Percentiles rank a stretch among this genome's conserved stretches.
These are phyloP conservation scores for Drosophila pseudoananassae DNA, from an alignment of 1,140 invertebrate genomes.

Conservation along the genomic window DNA sequence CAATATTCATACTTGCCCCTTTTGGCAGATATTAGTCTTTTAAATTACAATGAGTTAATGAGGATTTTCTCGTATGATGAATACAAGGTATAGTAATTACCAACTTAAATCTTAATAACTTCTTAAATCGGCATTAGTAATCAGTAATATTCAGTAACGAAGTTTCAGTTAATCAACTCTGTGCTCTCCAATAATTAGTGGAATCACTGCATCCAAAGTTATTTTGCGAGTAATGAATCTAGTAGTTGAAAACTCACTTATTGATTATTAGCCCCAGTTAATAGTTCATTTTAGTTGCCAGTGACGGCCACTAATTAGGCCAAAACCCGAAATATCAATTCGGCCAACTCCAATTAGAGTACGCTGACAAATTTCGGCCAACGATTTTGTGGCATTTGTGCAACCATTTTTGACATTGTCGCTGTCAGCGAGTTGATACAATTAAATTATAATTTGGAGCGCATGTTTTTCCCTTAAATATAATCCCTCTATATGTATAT, in stretches of 20 bases:
- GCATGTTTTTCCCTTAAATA: not conserved
- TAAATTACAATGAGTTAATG: too few relatives aligned
- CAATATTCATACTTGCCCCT: too few relatives aligned
- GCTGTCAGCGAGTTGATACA: not conserved
- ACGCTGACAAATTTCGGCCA: constrained; percentile 3
- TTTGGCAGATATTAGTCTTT: too few relatives aligned
- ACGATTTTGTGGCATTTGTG: constrained; percentile 13
- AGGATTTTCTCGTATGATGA: too few relatives aligned
- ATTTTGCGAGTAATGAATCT: constrained; percentile 28
- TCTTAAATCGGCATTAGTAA: too few relatives aligned
- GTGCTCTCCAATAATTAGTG: not conserved
- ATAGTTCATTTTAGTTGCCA: constrained; percentile 43
- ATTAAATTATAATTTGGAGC: not conserved
- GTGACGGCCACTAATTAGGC: constrained; percentile 30
- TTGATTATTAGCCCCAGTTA: constrained; percentile 45
- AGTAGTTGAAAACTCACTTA: constrained; percentile 39
- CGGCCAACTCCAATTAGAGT: constrained; percentile 16
- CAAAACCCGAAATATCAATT: constrained; percentile 42
- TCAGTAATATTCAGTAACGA: too few relatives aligned
- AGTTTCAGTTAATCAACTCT: not conserved
- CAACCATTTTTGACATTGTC: not conserved
- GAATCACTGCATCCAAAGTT: not conserved
- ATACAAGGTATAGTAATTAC: too few relatives aligned
- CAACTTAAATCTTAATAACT: too few relatives aligned
- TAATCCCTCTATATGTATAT: constrained; percentile 13